A percentile compares a stretch with the other conserved stretches of the same genome.
Evolutionary conservation across 2,888 invertebrate species (phyloP).

Genomic region (Pammene aurita): DNA sequence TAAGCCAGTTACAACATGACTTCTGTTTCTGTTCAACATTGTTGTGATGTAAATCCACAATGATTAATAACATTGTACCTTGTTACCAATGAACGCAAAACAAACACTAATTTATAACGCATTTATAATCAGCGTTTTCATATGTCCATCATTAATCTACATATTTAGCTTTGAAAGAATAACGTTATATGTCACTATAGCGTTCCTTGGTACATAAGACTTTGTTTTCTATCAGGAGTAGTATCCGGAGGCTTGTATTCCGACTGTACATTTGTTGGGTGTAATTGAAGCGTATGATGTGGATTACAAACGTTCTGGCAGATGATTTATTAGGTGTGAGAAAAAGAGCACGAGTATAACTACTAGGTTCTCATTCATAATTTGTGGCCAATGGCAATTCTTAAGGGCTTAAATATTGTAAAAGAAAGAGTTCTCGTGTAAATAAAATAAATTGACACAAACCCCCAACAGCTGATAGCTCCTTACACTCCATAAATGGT

Average conservation of each 20-base stretch:
- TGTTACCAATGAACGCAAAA: conserved; percentile 44
- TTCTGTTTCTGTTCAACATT: conserved; percentile 10
- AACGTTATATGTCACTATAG: conserved; percentile 4
- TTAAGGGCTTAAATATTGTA: no score
- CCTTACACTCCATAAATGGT: no score
- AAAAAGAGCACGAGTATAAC: conserved; percentile 9
- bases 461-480: no score
- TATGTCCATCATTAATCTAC: conserved; percentile 74
- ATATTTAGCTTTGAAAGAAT: conserved; percentile 60
- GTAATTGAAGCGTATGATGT: conserved; percentile 35
- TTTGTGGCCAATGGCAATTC: not conserved
- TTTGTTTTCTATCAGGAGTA: not conserved
- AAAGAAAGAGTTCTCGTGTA: no score
- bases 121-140: conserved; percentile 69
- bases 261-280: conserved; percentile 36
- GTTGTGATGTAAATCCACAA: conserved; percentile 11
- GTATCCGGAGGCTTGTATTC: conserved; percentile 31
- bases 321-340: conserved; percentile 41
- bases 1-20: no score
- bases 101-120: conserved; percentile 73
- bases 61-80: conserved; percentile 34
- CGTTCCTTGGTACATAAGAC: not conserved
- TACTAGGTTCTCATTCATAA: conserved; percentile 1
- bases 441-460: no score
- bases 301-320: conserved; percentile 31